Evolutionary conservation across 2,113 vertebrate genomes (phyloP).

Genomic region (Pavo muticus): DNA sequence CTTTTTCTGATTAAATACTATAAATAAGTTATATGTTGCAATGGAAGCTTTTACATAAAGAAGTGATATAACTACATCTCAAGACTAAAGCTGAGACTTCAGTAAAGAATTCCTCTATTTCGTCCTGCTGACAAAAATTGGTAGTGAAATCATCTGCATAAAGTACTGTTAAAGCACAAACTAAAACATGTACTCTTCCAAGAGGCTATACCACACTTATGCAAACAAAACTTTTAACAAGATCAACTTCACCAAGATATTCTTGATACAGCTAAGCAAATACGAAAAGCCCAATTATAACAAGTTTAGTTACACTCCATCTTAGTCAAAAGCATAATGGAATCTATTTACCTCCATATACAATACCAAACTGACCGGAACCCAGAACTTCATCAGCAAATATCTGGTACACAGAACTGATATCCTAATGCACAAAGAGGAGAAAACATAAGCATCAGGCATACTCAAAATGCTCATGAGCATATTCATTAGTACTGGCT

Average conservation of each 20-base stretch:
- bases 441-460: slow-evolving; percentile 10
- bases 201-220: background rate
- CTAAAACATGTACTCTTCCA: background rate
- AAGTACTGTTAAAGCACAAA: background rate
- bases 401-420: slow-evolving; percentile 97
- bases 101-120: background rate
- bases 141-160: background rate
- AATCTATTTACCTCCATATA: slow-evolving; percentile 91
- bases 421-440: slow-evolving; percentile 83
- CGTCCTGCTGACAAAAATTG: background rate
- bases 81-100: background rate
- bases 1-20: background rate
- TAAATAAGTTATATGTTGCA: background rate
- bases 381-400: slow-evolving; percentile 99
- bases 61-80: background rate
- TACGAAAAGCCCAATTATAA: background rate
- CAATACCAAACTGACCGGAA: slow-evolving; percentile 98
- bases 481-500: background rate
- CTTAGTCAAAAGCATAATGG: background rate
- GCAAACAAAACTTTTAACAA: background rate
- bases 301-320: background rate
- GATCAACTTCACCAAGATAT: background rate
- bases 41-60: background rate
- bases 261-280: background rate
- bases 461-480: background rate